These are phyloP conservation scores for Rhimphoctona megacephalus DNA, from an alignment of 2,888 invertebrate species.

Conservation along the genomic window DNA sequence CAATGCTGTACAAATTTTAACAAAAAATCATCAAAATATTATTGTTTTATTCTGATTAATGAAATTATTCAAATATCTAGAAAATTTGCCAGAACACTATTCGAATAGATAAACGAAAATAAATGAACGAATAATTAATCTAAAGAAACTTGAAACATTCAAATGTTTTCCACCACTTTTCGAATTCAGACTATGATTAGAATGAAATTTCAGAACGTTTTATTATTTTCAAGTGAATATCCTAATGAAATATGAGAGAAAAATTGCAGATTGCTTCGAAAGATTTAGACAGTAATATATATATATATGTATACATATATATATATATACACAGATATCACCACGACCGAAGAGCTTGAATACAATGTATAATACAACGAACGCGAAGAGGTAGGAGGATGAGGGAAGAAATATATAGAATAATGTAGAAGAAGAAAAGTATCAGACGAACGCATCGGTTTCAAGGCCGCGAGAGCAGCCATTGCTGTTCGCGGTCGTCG, in stretches of 20 bases:
- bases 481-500: constrained; percentile 60
- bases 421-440: constrained; percentile 45
- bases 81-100: neutral
- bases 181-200: neutral
- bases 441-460: constrained; percentile 69
- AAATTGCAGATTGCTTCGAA: neutral
- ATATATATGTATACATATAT: no score
- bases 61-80: neutral
- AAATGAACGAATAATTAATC: neutral
- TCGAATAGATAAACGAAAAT: no score
- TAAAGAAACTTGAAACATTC: neutral
- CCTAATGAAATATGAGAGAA: no score
- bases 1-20: no score
- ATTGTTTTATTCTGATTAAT: no score
- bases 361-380: constrained; percentile 15
- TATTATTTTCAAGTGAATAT: neutral
- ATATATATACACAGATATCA: neutral
- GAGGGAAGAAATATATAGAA: constrained; percentile 49
- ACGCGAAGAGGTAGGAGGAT: constrained; percentile 11
- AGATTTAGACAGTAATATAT: neutral
- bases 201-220: neutral
- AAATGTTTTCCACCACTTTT: neutral
- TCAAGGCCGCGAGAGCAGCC: constrained; percentile 68
- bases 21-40: no score
- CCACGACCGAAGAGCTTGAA: constrained; percentile 15